phyloP scores from a whole-genome alignment of 2,113 vertebrate species.

The Jaculus jaculus region DNA sequence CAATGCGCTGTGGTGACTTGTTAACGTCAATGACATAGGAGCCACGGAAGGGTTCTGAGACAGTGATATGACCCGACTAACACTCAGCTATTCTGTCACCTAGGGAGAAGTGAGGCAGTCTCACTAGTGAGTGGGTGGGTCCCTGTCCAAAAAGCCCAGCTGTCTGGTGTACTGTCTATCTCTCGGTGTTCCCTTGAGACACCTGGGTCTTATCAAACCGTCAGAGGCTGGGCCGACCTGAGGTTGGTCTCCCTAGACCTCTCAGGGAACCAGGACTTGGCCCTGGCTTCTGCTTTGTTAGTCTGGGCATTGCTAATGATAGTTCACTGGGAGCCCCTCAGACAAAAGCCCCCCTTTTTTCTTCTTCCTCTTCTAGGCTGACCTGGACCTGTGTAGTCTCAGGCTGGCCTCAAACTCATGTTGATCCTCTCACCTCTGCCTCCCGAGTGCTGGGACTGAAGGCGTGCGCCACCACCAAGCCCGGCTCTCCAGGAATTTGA shows the following conservation, averaged over 20 bases:
- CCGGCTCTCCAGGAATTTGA: neutral
- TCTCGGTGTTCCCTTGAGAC: neutral
- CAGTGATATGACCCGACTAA: neutral
- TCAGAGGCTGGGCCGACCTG: neutral
- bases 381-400: too few relatives aligned
- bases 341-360: neutral
- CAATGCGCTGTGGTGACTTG: neutral
- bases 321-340: accelerated
- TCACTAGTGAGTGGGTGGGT: neutral
- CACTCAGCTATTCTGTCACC: neutral
- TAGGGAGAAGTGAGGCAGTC: neutral
- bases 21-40: neutral
- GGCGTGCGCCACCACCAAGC: too few relatives aligned
- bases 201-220: too few relatives aligned
- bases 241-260: neutral
- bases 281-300: too few relatives aligned
- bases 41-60: neutral
- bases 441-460: neutral
- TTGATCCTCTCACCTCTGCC: too few relatives aligned
- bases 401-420: too few relatives aligned
- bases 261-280: neutral
- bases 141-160: neutral
- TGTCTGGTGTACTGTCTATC: accelerated
- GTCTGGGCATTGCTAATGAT: neutral
- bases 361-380: too few relatives aligned